Conservation (phyloP, 2,888 invertebrate genomes). For the Morpho achilles region DNA sequence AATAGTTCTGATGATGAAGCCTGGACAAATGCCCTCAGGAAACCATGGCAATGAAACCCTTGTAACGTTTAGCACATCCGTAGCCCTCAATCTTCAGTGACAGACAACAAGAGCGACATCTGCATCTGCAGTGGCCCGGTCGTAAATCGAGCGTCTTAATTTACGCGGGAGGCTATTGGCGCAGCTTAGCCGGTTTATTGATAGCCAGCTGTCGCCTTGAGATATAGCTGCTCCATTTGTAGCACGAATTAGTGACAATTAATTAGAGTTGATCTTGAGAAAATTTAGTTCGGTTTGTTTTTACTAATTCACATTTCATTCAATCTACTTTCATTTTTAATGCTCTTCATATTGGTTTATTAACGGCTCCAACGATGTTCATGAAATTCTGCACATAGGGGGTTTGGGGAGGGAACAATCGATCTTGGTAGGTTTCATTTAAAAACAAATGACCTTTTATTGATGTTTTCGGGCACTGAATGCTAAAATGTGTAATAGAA, state of each 20-base stretch:
- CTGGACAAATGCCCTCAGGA: no score
- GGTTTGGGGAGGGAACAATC: no score
- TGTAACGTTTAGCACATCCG: not conserved
- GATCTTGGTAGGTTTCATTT: no score
- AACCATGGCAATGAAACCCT: no score
- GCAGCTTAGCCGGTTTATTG: constrained; percentile 49
- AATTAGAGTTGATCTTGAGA: constrained; percentile 28
- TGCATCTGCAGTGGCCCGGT: constrained; percentile 7
- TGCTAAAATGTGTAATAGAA: no score
- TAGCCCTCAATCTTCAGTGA: constrained; percentile 31
- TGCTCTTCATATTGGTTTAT: no score
- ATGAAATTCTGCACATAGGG: no score
- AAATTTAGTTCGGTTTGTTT: not conserved
- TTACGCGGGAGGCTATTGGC: constrained; percentile 28
- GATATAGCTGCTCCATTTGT: constrained; percentile 60
- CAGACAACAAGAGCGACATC: constrained; percentile 24
- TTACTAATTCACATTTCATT: not conserved
- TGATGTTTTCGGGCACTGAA: no score
- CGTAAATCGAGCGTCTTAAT: constrained; percentile 29
- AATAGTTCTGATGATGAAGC: no score
- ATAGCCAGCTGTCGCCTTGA: constrained; percentile 69
- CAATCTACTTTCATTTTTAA: no score
- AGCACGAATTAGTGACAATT: constrained; percentile 41
- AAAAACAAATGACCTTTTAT: no score
- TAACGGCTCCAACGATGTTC: no score